Evolutionary conservation across 2,113 vertebrate species (phyloP), one percentile per base, ranked within the genome.

Genomic region (Cephalopterus ornatus): DNA sequence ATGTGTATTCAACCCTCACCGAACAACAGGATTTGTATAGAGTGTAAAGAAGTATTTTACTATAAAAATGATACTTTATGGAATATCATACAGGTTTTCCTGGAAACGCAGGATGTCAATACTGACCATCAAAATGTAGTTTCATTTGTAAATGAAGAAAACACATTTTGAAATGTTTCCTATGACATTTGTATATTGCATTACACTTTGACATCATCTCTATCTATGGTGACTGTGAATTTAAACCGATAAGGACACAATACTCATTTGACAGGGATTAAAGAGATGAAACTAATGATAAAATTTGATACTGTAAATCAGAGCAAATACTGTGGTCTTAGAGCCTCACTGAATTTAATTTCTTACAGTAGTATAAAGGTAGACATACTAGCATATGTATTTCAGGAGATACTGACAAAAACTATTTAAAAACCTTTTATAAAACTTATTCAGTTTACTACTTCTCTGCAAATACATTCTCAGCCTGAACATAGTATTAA

Each of bases 121-220:
- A 44, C 19, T 35, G 27, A 87, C 23, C n/a, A 85, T 22, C 42
- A 59, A 14, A 42, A 78, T 26, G 77, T 6, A 88, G 14, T 33
- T 96, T 85, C 76, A 94, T 73, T 92, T 91, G 74, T 49, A 93
- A 93, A 35, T 58, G 10, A 94, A 94, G 96, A 96, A 97, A 97
- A 97, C 55, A 47, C 87, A 93, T 95, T 97, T 95, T 79, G 33
- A 92, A 62, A 33, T 76, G 28, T 33, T 95, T 66, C 27, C 3
- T 21, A 5, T 30, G 84, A 68, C 26, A 74, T 44, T 17, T 79
- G 13, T 26, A 75, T 50, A 53, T 41, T 23, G 18, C 39, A 44
- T 24, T 72, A 39, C n/a, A 74, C 66, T 92, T 83, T 88, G 16
- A 50, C 50, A 92, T 52, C 26, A 21, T 6, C n/a, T 75, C 12